Percentiles rank a stretch among this genome's conserved stretches.
phyloP scores from a whole-genome alignment of 1,140 invertebrate genomes.

The Drosophila takahashii region DNA sequence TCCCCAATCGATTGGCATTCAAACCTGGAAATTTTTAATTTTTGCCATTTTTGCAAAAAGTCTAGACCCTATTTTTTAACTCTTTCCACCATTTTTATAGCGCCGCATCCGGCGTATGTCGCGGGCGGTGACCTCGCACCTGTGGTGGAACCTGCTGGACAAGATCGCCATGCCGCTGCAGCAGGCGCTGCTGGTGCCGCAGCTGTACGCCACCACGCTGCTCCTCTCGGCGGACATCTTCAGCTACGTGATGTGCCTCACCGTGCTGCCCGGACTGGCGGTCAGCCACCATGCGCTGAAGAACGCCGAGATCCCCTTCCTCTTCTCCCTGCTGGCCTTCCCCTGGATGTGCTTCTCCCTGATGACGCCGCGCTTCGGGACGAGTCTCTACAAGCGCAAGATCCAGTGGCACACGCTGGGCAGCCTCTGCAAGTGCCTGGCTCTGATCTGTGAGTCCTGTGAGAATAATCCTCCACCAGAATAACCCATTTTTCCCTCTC shows the following conservation, averaged over 20 bases:
- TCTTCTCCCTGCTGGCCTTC: conserved; percentile 82
- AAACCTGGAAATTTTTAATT: too few species aligned
- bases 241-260: conserved; percentile 83
- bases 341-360: conserved; percentile 84
- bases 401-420: conserved; percentile 79
- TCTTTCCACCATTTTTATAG: conserved; percentile 12
- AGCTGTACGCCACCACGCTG: conserved; percentile 76
- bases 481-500: background rate
- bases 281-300: conserved; percentile 78
- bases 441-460: conserved; percentile 72
- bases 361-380: conserved; percentile 82
- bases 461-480: background rate
- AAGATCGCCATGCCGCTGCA: conserved; percentile 79
- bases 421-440: conserved; percentile 75
- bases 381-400: conserved; percentile 75
- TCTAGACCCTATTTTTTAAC: too few species aligned
- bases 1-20: too few species aligned
- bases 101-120: conserved; percentile 74
- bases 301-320: conserved; percentile 81
- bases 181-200: conserved; percentile 72
- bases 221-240: conserved; percentile 81
- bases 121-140: conserved; percentile 62
- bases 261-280: conserved; percentile 74
- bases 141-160: conserved; percentile 77
- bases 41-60: too few species aligned